These are phyloP conservation scores for Pangasianodon hypophthalmus DNA, from an alignment of 2,113 vertebrate genomes.

Conservation along the genomic window DNA sequence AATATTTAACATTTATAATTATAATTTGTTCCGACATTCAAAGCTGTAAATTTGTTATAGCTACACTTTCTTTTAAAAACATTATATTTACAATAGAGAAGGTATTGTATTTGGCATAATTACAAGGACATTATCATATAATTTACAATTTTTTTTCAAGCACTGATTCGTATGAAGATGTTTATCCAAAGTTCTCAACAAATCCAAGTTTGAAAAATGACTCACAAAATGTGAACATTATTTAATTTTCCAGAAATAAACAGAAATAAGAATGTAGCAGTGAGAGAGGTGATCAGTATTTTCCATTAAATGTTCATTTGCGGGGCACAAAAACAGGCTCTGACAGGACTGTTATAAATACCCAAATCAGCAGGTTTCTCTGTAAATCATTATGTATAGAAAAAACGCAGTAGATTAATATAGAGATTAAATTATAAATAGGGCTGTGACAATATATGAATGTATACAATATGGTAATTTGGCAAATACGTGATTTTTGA, in stretches of 20 bases:
- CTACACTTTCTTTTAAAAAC: constrained; percentile 99
- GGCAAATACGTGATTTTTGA: background rate
- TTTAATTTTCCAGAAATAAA: constrained; percentile 57
- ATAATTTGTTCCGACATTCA: constrained; percentile 98
- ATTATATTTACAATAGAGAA: constrained; percentile 99
- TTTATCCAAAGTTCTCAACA: constrained; percentile 70
- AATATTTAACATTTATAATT: constrained; percentile 97
- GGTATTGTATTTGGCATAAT: constrained; percentile 99
- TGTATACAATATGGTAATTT: background rate
- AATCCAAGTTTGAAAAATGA: constrained; percentile 60
- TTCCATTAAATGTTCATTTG: constrained; percentile 54
- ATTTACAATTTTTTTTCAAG: constrained; percentile 87
- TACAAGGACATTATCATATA: constrained; percentile 90
- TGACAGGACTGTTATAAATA: background rate
- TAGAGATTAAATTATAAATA: background rate
- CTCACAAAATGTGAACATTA: constrained; percentile 67
- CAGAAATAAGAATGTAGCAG: constrained; percentile 53
- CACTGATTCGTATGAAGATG: constrained; percentile 82
- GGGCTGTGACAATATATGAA: constrained; percentile 15
- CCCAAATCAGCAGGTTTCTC: background rate
- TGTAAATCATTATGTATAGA: background rate
- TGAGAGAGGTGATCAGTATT: constrained; percentile 65
- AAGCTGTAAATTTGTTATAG: constrained; percentile 99
- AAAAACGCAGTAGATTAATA: background rate
- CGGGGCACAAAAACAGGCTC: constrained; percentile 46